These are phyloP conservation scores for Platysteira castanea DNA, from an alignment of 2,113 vertebrate genomes.

Conservation along the genomic window DNA sequence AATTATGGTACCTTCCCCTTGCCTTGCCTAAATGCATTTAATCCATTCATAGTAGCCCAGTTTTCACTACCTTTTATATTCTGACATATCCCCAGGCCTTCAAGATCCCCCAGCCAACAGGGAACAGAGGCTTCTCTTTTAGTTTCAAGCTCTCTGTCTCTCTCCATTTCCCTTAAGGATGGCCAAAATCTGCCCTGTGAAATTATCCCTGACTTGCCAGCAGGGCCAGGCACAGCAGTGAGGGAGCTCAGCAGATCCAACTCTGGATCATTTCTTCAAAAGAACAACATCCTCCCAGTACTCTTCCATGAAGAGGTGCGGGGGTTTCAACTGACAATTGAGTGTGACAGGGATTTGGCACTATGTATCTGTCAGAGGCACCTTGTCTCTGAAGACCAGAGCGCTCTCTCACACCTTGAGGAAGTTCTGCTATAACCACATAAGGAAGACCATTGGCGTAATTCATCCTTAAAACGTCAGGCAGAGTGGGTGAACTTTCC, in stretches of 20 bases:
- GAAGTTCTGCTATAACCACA: neutral
- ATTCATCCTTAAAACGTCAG: neutral
- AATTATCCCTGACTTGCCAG: neutral
- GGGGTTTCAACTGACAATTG: neutral
- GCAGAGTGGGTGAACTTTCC: neutral
- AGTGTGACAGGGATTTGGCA: neutral
- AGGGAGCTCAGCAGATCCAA: neutral
- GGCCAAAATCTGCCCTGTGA: neutral
- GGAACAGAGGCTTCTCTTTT: slow-evolving; percentile 8
- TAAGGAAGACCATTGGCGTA: neutral
- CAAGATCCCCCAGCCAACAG: neutral
- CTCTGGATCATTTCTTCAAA: neutral
- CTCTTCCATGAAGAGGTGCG: neutral
- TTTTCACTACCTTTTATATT: neutral
- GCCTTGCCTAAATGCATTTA: neutral
- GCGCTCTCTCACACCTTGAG: neutral
- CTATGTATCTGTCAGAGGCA: neutral
- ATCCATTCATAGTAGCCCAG: neutral
- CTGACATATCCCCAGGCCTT: neutral
- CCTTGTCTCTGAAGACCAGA: neutral
- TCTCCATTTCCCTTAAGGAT: neutral
- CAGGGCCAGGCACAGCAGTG: neutral
- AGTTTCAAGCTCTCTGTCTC: neutral
- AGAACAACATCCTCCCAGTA: neutral
- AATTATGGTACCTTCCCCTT: neutral